Evolutionary conservation across 2,797 vertebrate species (phyloP).

Genomic region (Eupleurogrammus muticus): DNA sequence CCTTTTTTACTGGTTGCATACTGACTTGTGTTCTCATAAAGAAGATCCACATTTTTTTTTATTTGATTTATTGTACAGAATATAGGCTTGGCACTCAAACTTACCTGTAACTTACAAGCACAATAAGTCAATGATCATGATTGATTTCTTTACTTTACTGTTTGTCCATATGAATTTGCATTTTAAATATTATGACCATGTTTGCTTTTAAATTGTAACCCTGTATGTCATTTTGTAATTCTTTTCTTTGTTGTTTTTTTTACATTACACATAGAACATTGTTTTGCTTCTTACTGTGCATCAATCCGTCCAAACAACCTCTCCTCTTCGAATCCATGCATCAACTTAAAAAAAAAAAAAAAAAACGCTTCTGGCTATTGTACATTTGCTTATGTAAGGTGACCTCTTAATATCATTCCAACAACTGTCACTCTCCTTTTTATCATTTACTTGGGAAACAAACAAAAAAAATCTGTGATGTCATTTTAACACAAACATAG

Average conservation of each 20-base stretch:
- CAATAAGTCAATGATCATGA: slow-evolving; percentile 31
- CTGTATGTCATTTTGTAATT: background rate
- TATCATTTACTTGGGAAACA: slow-evolving; percentile 9
- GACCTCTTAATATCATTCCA: slow-evolving; percentile 52
- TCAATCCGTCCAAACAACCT: slow-evolving; percentile 9
- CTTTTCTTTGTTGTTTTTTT: too few relatives aligned
- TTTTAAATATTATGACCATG: slow-evolving; percentile 23
- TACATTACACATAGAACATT: slow-evolving; percentile 10
- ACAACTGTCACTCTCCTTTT: slow-evolving; percentile 14
- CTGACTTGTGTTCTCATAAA: background rate
- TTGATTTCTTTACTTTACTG: slow-evolving; percentile 27
- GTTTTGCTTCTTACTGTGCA: slow-evolving; percentile 12
- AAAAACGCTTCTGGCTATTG: slow-evolving; percentile 2
- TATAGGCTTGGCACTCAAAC: background rate
- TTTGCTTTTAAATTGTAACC: slow-evolving; percentile 7
- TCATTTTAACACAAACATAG: slow-evolving; percentile 28
- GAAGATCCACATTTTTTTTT: background rate
- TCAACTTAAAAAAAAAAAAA: background rate
- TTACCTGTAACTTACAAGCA: slow-evolving; percentile 36
- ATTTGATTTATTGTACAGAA: background rate
- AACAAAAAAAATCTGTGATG: background rate
- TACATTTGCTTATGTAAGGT: slow-evolving; percentile 51
- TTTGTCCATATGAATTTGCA: background rate
- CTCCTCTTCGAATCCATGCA: slow-evolving; percentile 6
- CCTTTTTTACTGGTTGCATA: background rate